Percentiles rank a stretch among this genome's conserved stretches.
Conservation (phyloP, 2,797 vertebrate species). For the Chelon labrosus region DNA sequence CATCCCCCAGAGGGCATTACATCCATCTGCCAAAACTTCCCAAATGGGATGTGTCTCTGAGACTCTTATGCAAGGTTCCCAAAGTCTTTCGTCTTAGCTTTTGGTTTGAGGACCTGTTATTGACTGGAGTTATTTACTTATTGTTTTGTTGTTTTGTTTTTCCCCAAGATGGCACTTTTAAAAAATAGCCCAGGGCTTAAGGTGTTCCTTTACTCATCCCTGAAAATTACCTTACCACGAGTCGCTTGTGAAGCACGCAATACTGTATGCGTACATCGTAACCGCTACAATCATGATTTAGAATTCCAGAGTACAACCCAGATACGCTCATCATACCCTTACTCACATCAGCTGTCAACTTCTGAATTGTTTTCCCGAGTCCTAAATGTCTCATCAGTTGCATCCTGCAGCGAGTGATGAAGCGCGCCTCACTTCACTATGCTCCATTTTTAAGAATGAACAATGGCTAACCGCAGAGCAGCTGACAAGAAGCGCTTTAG, state of each 20-base stretch:
- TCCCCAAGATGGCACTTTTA: no score
- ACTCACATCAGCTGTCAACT: neutral
- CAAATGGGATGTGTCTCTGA: no score
- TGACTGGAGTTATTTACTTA: no score
- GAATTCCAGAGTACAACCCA: neutral
- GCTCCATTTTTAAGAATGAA: slow-evolving; percentile 4
- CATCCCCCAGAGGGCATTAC: no score
- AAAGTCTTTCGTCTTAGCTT: no score
- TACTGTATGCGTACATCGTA: neutral
- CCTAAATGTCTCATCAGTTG: neutral
- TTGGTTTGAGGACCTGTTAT: no score
- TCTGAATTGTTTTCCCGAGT: neutral
- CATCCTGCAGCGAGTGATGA: slow-evolving; percentile 3
- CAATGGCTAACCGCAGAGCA: slow-evolving; percentile 19
- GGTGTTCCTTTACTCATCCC: no score
- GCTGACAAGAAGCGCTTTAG: slow-evolving; percentile 15
- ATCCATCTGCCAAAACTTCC: neutral
- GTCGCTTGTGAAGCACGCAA: no score
- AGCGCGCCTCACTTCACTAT: neutral
- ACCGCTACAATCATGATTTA: neutral
- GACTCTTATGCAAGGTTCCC: no score
- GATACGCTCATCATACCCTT: neutral
- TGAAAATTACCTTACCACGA: no score
- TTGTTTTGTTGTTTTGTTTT: no score
- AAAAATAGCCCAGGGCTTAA: no score